Base-by-base conservation (phyloP, 2,888 invertebrate species). In the Dioctria rufipes region DNA sequence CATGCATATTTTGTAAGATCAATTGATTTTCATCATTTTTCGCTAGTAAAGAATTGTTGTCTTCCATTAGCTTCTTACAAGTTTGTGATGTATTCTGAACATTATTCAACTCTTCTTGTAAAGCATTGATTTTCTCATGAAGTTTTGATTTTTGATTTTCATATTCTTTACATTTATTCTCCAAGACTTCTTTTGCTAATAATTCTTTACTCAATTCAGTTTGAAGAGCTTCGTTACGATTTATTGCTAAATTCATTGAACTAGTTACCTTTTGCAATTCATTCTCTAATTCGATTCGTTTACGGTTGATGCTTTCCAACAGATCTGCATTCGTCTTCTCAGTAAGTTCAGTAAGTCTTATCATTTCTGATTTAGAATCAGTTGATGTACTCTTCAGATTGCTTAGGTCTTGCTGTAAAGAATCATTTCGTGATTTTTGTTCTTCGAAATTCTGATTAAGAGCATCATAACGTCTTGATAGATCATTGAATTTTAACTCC, bases 321-420 rank as follows among this genome's bases (percentile, higher is more conserved):
- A 92, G 85, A 5, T 89, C 88, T 84, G 92, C 91, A 54, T 92
- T 88, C 83, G 92, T 90, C 83, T 90, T 91, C 85, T 93, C 92
- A 84, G 91, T 90, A 1, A 93, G 86, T 83, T 91, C 90, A 3
- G 91, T 90, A 51, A 93, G 86, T 83, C 91, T 90, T 80, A 90
- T 88, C 73, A 92, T 90, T 84, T 93, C 91, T 81, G 91, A 91
- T 84, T 91, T 91, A 0, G 93, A 92, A 86, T 93, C 91, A 13
- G 90, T 91, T 0, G 92, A 90, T 82, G 92, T 91, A 65, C 90
- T 92, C 73, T 92, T 92, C 58, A 93, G 86, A 85, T 90, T 90
- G 77, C 91, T 88, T 82, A 94, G 90, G 85, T 93, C 92, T 4
- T 90, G 86, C 87, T 93, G 92, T 37, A 92, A 88, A 79, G 91